Evolutionary conservation across 2,888 invertebrate species (phyloP).

Genomic region (Carterocephalus palaemon): DNA sequence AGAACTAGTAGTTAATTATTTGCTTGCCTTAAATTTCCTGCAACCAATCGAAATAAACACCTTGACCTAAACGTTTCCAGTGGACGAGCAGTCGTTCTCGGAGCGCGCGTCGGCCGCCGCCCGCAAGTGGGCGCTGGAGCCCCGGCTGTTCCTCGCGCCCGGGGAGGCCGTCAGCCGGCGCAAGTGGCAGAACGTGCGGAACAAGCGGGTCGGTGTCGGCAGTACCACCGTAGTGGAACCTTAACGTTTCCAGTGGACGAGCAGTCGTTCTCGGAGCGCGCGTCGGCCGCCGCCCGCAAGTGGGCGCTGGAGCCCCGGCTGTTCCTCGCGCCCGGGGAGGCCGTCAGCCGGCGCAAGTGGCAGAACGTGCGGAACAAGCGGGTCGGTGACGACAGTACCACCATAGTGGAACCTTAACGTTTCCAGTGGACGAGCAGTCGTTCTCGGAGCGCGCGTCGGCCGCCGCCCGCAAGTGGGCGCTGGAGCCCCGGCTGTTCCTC

Average conservation of each 20-base stretch:
- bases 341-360: slow-evolving; percentile 63
- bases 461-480: no score
- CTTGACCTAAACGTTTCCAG: no score
- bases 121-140: slow-evolving; percentile 55
- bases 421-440: no score
- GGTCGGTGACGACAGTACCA: no score
- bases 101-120: slow-evolving; percentile 49
- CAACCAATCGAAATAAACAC: no score
- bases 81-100: slow-evolving; percentile 53
- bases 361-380: slow-evolving; percentile 62
- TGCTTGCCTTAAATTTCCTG: no score
- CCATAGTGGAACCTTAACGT: background rate
- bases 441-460: no score
- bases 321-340: slow-evolving; percentile 62
- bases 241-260: slow-evolving; percentile 61
- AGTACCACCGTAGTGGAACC: no score
- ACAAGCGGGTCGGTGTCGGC: slow-evolving; percentile 59
- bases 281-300: slow-evolving; percentile 43
- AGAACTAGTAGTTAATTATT: no score
- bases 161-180: slow-evolving; percentile 61
- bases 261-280: slow-evolving; percentile 50
- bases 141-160: slow-evolving; percentile 60
- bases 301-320: slow-evolving; percentile 63
- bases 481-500: no score
- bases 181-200: slow-evolving; percentile 65